phyloP scores from a whole-genome alignment of 2,797 vertebrate species.

The Buceros bicornis region DNA sequence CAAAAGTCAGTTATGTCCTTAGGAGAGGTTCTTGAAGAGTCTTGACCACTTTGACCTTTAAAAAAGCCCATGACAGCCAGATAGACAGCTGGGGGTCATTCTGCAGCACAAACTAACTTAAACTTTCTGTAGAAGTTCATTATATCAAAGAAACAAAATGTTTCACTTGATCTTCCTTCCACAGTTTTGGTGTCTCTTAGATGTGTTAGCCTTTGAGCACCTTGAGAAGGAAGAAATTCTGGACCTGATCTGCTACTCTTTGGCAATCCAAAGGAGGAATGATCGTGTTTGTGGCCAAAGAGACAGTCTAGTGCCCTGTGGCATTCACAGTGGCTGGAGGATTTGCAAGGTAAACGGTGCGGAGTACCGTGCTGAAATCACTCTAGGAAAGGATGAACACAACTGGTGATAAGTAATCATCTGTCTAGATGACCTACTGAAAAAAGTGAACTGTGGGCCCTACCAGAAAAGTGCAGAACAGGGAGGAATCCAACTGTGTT shows the following conservation, averaged over 20 bases:
- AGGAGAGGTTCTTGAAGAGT: not conserved
- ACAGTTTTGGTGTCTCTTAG: not conserved
- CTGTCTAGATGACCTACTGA: not conserved
- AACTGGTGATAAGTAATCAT: rapidly evolving
- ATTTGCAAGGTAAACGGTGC: not conserved
- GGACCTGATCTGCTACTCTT: not conserved
- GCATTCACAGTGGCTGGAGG: not conserved
- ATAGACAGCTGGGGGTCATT: rapidly evolving
- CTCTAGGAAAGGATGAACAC: not conserved
- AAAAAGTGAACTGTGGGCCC: not conserved
- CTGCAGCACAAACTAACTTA: not conserved
- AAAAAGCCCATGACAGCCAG: not conserved
- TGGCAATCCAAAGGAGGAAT: not conserved
- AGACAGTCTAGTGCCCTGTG: not conserved
- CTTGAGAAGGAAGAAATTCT: not conserved
- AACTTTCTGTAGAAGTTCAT: not conserved
- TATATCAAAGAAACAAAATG: not conserved
- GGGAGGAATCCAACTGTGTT: rapidly evolving
- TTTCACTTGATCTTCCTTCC: not conserved
- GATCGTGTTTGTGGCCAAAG: not conserved
- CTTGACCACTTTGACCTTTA: not conserved
- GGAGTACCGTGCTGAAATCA: rapidly evolving
- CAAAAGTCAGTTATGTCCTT: not conserved
- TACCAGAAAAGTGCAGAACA: not conserved
- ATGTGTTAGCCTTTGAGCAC: not conserved